phyloP scores from a whole-genome alignment of 1,140 invertebrate genomes.

The Drosophila pachea region DNA sequence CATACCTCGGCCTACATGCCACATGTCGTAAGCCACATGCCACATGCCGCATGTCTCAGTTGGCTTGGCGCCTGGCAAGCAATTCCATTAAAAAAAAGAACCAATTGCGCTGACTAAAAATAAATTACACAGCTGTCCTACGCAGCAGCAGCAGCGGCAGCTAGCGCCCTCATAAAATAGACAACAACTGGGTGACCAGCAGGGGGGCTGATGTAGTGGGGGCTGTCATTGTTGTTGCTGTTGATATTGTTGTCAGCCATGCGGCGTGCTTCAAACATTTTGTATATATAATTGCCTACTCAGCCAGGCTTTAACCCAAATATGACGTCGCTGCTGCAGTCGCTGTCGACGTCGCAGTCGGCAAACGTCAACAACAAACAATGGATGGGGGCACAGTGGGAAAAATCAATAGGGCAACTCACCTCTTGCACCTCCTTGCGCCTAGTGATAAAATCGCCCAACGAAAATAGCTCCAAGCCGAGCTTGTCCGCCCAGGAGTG shows the following conservation, averaged over 20 bases:
- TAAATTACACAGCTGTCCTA: slow-evolving; percentile 48
- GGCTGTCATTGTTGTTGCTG: background rate
- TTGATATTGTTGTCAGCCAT: slow-evolving; percentile 24
- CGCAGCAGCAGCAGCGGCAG: slow-evolving; percentile 22
- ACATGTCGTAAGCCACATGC: background rate
- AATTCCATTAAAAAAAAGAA: slow-evolving; percentile 54
- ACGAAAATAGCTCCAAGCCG: slow-evolving; percentile 85
- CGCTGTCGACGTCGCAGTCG: background rate
- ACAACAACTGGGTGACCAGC: slow-evolving; percentile 17
- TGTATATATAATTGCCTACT: slow-evolving; percentile 60
- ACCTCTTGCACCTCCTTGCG: slow-evolving; percentile 85
- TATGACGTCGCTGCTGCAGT: slow-evolving; percentile 26
- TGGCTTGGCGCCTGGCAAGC: slow-evolving; percentile 25
- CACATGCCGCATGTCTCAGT: slow-evolving; percentile 7
- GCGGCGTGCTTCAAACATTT: slow-evolving; percentile 44
- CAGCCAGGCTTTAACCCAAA: slow-evolving; percentile 69
- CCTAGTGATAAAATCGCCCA: slow-evolving; percentile 86
- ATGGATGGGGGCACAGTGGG: slow-evolving; percentile 37
- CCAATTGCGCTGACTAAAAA: slow-evolving; percentile 59
- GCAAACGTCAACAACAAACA: slow-evolving; percentile 54
- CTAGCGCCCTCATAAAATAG: slow-evolving; percentile 53
- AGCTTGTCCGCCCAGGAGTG: slow-evolving; percentile 86
- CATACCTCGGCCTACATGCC: slow-evolving; percentile 1
- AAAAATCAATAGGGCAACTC: slow-evolving; percentile 77
- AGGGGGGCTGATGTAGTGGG: background rate